Conservation (phyloP, 2,888 invertebrate genomes). For the Priocnemis perturbator region DNA sequence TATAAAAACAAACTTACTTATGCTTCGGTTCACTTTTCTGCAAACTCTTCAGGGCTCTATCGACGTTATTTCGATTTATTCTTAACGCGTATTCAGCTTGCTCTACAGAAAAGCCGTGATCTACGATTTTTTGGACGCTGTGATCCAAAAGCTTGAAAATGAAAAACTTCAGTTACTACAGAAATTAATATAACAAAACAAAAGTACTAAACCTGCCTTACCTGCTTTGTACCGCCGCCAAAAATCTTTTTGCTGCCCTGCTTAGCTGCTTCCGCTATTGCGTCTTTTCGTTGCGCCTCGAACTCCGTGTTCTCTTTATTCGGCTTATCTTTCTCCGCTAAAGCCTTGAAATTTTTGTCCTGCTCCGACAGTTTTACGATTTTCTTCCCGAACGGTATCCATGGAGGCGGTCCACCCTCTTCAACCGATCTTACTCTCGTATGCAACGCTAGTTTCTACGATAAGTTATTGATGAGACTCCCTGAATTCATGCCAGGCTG, state of each 20-base stretch:
- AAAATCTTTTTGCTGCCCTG: constrained; percentile 78
- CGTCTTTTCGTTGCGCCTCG: constrained; percentile 91
- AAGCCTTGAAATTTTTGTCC: constrained; percentile 84
- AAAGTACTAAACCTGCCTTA: constrained; percentile 34
- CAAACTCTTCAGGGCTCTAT: constrained; percentile 82
- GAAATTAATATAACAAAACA: constrained; percentile 11
- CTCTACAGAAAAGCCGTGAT: constrained; percentile 86
- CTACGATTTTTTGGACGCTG: constrained; percentile 86
- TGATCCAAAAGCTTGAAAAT: constrained; percentile 80
- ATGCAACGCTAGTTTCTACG: constrained; percentile 70
- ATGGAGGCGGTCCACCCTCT: constrained; percentile 90
- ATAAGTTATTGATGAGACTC: constrained; percentile 18
- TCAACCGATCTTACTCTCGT: constrained; percentile 78
- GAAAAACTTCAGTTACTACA: constrained; percentile 1
- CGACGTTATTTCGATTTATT: constrained; percentile 84
- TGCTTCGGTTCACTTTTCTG: constrained; percentile 76
- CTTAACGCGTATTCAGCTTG: constrained; percentile 86
- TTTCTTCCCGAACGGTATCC: constrained; percentile 93
- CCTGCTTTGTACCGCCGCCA: constrained; percentile 77
- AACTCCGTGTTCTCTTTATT: constrained; percentile 87
- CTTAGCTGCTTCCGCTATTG: constrained; percentile 91
- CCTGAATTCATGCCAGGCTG: no score
- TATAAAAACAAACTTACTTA: constrained; percentile 49
- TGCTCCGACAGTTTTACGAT: constrained; percentile 79
- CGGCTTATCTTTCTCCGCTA: constrained; percentile 80